phyloP scores from a whole-genome alignment of 2,797 vertebrate species.

The Serranus cabrilla region DNA sequence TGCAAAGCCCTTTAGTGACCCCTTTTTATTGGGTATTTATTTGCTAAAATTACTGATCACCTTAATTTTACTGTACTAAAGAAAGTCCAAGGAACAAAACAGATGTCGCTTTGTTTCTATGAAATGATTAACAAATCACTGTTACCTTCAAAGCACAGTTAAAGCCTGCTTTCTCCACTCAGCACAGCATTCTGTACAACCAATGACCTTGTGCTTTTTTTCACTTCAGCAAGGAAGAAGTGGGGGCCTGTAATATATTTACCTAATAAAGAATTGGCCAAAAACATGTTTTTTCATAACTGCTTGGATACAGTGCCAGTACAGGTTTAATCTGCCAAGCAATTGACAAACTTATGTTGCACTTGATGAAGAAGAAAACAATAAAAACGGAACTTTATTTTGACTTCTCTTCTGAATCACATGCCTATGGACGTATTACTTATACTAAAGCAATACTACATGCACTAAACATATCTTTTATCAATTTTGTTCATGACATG shows the following conservation, averaged over 20 bases:
- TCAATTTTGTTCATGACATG: background rate
- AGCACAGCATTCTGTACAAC: background rate
- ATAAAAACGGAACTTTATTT: no score
- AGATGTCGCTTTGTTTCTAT: background rate
- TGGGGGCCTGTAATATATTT: background rate
- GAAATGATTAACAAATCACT: background rate
- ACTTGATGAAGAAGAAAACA: background rate
- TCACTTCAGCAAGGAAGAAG: background rate
- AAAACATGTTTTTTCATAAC: background rate
- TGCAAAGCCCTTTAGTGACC: constrained; percentile 14
- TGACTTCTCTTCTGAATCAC: background rate
- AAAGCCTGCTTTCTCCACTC: background rate
- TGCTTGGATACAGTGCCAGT: background rate
- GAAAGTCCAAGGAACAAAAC: background rate
- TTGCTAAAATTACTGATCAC: background rate
- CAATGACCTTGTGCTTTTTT: background rate
- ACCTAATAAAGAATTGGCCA: background rate
- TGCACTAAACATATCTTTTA: background rate
- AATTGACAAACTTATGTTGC: background rate
- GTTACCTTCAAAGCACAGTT: background rate
- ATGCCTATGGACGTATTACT: background rate
- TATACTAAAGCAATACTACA: background rate
- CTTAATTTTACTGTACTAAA: background rate
- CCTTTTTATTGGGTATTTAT: background rate
- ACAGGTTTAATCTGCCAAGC: background rate